Conservation (phyloP, 2,797 vertebrate genomes). For the Falco concolor region DNA sequence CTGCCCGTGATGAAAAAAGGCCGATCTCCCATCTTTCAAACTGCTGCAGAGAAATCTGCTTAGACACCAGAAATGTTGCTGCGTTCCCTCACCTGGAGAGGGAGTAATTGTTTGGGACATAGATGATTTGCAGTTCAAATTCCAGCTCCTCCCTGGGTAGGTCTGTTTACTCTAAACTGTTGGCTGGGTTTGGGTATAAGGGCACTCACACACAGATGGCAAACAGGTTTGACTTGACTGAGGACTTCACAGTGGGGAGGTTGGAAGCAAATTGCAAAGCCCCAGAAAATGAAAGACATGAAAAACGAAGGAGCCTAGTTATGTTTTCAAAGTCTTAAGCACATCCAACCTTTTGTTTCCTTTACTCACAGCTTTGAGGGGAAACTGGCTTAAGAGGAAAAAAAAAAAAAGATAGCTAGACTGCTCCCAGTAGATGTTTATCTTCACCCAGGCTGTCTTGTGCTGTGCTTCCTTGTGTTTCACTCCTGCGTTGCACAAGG, state of each 20-base stretch:
- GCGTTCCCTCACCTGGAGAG: constrained; percentile 54
- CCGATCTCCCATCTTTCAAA: neutral
- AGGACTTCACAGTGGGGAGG: constrained; percentile 24
- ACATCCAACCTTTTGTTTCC: constrained; percentile 43
- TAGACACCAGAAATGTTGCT: constrained; percentile 38
- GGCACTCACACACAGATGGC: constrained; percentile 38
- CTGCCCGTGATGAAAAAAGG: neutral
- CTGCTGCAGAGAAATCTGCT: constrained; percentile 8
- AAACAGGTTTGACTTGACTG: constrained; percentile 66
- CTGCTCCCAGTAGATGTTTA: neutral
- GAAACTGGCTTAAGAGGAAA: neutral
- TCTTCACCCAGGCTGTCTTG: neutral
- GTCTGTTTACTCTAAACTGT: constrained; percentile 56
- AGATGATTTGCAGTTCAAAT: constrained; percentile 53
- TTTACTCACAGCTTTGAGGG: constrained; percentile 23
- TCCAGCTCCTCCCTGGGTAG: constrained; percentile 61
- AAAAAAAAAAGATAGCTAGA: neutral
- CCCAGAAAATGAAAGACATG: constrained; percentile 31
- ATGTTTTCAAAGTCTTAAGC: constrained; percentile 29
- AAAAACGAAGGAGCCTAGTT: constrained; percentile 40
- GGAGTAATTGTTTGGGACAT: constrained; percentile 56
- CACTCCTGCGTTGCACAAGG: neutral
- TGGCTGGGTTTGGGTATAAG: constrained; percentile 51
- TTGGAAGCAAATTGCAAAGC: constrained; percentile 36
- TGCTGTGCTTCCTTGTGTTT: neutral